Conservation (phyloP, 2,888 invertebrate genomes). For the Apamea epomidion region DNA sequence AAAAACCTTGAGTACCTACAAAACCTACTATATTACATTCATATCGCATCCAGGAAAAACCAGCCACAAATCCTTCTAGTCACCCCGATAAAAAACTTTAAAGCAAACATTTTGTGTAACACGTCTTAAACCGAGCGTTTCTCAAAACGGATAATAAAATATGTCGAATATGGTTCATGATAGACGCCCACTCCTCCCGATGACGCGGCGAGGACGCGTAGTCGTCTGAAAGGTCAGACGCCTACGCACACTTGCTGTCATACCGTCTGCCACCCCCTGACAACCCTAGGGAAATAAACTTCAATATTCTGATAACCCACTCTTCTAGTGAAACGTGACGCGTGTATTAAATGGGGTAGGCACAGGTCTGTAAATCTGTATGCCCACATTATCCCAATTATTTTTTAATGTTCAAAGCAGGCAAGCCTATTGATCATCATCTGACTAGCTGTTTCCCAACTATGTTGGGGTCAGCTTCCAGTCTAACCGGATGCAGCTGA, state of each 20-base stretch:
- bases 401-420: neutral
- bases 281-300: conserved; percentile 9
- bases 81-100: neutral
- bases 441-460: neutral
- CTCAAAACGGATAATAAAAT: conserved; percentile 16
- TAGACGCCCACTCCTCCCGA: conserved; percentile 23
- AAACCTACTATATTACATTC: neutral
- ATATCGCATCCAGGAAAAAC: neutral
- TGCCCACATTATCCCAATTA: neutral
- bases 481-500: neutral
- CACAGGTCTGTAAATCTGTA: neutral
- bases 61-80: neutral
- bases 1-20: neutral
- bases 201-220: conserved; percentile 31
- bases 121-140: neutral
- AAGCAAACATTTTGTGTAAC: neutral
- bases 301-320: conserved; percentile 27
- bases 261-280: conserved; percentile 12
- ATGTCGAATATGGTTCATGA: conserved; percentile 3
- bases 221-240: conserved; percentile 40
- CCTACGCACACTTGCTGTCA: conserved; percentile 25
- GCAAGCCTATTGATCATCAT: too few relatives aligned
- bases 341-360: neutral
- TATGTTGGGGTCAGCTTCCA: neutral
- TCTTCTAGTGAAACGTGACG: conserved; percentile 1